Base-by-base conservation (phyloP, 2,888 invertebrate genomes). In the Ptychoptera albimana region DNA sequence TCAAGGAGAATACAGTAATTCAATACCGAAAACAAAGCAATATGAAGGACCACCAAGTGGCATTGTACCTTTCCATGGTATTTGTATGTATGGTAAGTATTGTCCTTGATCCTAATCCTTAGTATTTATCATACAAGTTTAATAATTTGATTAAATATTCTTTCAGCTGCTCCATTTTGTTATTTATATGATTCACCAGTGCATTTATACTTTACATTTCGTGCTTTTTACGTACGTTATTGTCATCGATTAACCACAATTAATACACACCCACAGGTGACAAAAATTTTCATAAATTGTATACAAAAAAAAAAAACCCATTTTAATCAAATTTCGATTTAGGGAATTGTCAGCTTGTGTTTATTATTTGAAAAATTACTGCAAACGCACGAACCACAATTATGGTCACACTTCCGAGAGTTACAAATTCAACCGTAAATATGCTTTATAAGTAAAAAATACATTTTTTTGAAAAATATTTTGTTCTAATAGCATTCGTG, bases 41-140 rank as follows among this genome's bases (percentile, higher is more conserved):
- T 65, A 65, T 43, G 66, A 66, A 37, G 61, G 60, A 59, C 94
- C 96, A 8, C 94, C 94, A 1, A 89, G 86, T 59, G 93, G 93
- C 1, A 80, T 94, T 34, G 91, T 96, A 52, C 94, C 94, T 1
- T 94, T 93, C 64, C 93, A 96, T 61, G 94, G 94, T 1, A 93
- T 96, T 63, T 85, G 93, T 14, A 94, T 96, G 94, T 93, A 92
- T 63, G 89, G 91, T 91, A 71, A 65, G 74, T 43, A 32, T 12
- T 29, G 11, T 10, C 32, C 43, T 34, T 32, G 31, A 36, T 23
- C 3, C 7, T 23, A 23, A 5, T 23, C 23, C 7, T 3, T 5
- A 23, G 23, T 5, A 23, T 7, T 23, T 23, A 23, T n/a, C n/a
- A n/a, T n/a, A n/a, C n/a, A n/a, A n/a, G n/a, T n/a, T n/a, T n/a